Evolutionary conservation across 2,888 invertebrate species (phyloP).

Genomic region (Ophion costatus): DNA sequence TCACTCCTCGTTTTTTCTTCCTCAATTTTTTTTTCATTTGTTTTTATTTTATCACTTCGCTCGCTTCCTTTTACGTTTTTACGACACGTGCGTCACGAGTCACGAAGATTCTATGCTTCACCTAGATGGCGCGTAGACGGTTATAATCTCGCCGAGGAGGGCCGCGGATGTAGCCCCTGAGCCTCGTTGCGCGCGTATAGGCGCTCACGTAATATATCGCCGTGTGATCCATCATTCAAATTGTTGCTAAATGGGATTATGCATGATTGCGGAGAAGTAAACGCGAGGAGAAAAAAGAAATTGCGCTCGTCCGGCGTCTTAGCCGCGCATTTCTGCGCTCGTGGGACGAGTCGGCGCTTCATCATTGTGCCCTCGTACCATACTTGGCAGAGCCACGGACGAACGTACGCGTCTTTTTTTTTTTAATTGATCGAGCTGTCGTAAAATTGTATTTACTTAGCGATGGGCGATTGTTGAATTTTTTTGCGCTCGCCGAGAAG

Average conservation of each 20-base stretch:
- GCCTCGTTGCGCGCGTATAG: neutral
- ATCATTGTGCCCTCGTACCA: neutral
- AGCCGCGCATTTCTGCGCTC: neutral
- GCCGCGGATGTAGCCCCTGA: slow-evolving; percentile 8
- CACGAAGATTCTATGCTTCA: slow-evolving; percentile 25
- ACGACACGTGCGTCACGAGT: slow-evolving; percentile 14
- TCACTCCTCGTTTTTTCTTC: neutral
- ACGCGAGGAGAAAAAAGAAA: slow-evolving; percentile 66
- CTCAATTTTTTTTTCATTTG: neutral
- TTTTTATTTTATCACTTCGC: slow-evolving; percentile 1
- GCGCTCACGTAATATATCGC: slow-evolving; percentile 13
- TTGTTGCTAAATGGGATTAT: slow-evolving; percentile 42
- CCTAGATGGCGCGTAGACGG: slow-evolving; percentile 2
- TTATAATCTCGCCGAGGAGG: slow-evolving; percentile 2
- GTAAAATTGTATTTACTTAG: neutral
- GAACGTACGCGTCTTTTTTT: neutral
- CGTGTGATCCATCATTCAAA: slow-evolving; percentile 46
- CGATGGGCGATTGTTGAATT: too few relatives aligned
- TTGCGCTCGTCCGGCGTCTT: slow-evolving; percentile 23
- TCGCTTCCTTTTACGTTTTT: slow-evolving; percentile 18
- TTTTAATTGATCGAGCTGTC: neutral
- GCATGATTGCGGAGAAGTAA: slow-evolving; percentile 19
- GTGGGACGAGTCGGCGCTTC: neutral
- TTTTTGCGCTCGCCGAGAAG: neutral
- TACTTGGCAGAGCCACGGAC: neutral